These are phyloP conservation scores for Charanyca ferruginea DNA, from an alignment of 2,888 invertebrate genomes.

Conservation along the genomic window DNA sequence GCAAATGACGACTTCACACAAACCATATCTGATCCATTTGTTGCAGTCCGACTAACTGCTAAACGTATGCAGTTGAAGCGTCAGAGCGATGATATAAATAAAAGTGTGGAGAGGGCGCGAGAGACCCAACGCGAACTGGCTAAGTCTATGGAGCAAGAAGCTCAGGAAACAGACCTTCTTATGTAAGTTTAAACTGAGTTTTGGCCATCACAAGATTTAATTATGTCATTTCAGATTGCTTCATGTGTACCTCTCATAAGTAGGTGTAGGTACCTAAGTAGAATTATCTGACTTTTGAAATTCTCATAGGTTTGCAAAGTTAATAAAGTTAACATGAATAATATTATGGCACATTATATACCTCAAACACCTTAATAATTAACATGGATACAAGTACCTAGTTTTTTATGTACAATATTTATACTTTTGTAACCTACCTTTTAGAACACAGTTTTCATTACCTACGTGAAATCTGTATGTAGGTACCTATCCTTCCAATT, in stretches of 20 bases:
- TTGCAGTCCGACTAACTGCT: constrained; percentile 78
- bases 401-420: too few relatives aligned
- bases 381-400: too few relatives aligned
- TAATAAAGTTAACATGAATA: too few relatives aligned
- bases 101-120: constrained; percentile 67
- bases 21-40: neutral
- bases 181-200: constrained; percentile 62
- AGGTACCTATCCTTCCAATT: too few relatives aligned
- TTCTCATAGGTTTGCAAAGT: neutral
- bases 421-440: too few relatives aligned
- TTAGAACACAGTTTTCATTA: neutral
- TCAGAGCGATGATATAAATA: constrained; percentile 75
- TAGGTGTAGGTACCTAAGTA: too few relatives aligned
- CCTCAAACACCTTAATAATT: neutral
- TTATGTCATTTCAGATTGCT: constrained; percentile 10
- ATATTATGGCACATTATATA: neutral
- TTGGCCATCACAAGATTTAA: constrained; percentile 1
- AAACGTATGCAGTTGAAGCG: constrained; percentile 78
- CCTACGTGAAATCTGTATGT: too few relatives aligned
- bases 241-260: neutral
- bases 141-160: constrained; percentile 68
- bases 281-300: neutral
- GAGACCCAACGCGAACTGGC: constrained; percentile 66
- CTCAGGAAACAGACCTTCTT: constrained; percentile 68
- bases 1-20: too few relatives aligned